Percentiles rank a stretch among this genome's conserved stretches.
Conservation (phyloP, 2,113 vertebrate species). For the Limanda limanda region DNA sequence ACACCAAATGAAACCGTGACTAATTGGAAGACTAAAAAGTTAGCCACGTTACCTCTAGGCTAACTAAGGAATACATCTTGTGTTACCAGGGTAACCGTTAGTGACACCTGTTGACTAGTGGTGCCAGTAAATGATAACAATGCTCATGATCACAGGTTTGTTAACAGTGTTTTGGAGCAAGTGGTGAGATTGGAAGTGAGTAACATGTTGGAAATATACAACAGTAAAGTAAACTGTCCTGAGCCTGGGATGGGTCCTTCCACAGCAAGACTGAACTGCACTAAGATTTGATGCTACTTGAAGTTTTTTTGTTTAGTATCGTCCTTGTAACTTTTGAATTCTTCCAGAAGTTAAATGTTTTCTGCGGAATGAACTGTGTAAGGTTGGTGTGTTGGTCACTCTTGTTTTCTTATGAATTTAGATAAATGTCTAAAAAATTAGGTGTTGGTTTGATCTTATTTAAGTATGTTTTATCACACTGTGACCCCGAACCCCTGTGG, state of each 20-base stretch:
- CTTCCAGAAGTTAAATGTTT: neutral
- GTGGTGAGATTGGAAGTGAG: neutral
- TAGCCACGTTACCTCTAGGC: neutral
- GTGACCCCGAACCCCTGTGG: neutral
- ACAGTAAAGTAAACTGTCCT: neutral
- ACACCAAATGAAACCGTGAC: neutral
- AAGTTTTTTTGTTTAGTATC: neutral
- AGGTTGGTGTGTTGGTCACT: neutral
- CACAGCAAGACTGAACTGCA: neutral
- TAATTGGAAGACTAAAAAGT: neutral
- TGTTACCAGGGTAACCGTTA: neutral
- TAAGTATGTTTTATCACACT: neutral
- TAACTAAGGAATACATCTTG: neutral
- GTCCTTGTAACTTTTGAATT: neutral
- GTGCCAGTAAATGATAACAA: too few species aligned
- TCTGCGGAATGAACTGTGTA: neutral
- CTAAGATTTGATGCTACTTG: neutral
- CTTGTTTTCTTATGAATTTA: neutral
- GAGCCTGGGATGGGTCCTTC: neutral
- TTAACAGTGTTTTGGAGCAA: neutral
- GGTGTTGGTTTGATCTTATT: neutral
- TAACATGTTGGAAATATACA: neutral
- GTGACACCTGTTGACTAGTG: neutral
- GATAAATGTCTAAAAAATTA: neutral
- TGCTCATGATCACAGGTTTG: neutral